These are phyloP conservation scores for Hystrix brachyura DNA, from an alignment of 2,113 vertebrate genomes.

Conservation along the genomic window DNA sequence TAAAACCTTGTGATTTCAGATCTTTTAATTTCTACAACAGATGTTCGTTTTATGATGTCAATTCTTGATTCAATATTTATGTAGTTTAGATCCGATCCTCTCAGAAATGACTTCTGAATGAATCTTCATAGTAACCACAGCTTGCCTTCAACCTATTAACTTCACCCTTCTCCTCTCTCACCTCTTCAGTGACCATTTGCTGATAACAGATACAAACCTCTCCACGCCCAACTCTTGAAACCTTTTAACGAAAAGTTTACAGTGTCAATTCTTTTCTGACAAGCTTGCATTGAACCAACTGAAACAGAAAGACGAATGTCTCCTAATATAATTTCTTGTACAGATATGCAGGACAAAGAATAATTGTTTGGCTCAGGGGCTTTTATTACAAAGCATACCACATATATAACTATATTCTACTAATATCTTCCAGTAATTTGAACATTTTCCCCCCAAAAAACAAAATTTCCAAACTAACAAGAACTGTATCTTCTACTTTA, in stretches of 20 bases:
- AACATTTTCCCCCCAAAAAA: not conserved
- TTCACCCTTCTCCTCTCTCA: not conserved
- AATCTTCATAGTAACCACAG: not conserved
- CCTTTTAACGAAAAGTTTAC: not conserved
- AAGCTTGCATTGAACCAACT: slow-evolving; percentile 18
- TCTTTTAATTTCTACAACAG: not conserved
- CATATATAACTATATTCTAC: not conserved
- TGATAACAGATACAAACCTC: not conserved
- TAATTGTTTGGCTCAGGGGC: not conserved
- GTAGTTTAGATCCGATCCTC: not conserved
- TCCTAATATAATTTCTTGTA: not conserved
- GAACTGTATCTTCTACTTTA: not conserved
- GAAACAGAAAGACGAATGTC: not conserved
- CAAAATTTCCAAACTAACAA: not conserved
- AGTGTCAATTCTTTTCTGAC: not conserved
- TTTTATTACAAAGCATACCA: not conserved
- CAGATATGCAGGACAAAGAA: not conserved
- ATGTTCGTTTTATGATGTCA: not conserved
- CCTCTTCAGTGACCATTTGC: not conserved
- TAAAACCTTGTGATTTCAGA: not conserved
- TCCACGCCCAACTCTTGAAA: not conserved
- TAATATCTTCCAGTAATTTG: not conserved
- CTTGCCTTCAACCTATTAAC: not conserved
- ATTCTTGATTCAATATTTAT: not conserved
- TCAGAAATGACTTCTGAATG: not conserved